Conservation (phyloP, 2,797 vertebrate genomes). For the Pristis pectinata region DNA sequence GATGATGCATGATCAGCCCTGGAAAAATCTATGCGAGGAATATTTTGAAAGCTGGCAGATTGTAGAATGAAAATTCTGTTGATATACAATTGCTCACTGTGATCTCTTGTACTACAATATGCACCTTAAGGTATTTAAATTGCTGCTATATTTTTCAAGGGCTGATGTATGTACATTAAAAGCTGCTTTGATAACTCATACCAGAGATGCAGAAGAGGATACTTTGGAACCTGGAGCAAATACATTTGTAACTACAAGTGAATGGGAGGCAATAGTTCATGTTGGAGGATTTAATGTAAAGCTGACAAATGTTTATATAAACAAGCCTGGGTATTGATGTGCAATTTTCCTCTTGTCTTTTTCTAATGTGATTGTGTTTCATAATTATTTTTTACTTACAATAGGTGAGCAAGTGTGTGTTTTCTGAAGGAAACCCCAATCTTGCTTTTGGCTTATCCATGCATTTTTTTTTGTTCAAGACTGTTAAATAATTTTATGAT, state of each 20-base stretch:
- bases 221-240: not conserved
- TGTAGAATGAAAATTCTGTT: conserved; percentile 21
- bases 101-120: conserved; percentile 28
- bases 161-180: conserved; percentile 20
- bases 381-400: conserved; percentile 35
- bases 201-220: not conserved
- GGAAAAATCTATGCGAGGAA: conserved; percentile 25
- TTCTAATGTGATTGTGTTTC: conserved; percentile 31
- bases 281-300: conserved; percentile 13
- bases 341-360: conserved; percentile 26
- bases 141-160: conserved; percentile 38
- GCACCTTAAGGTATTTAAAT: conserved; percentile 16
- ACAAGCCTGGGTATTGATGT: conserved; percentile 36
- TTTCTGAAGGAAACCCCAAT: not conserved
- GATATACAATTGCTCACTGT: conserved; percentile 23
- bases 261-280: conserved; percentile 2
- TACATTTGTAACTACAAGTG: not conserved
- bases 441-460: conserved; percentile 8
- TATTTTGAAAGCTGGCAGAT: conserved; percentile 4
- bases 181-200: conserved; percentile 28
- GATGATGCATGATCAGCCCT: conserved; percentile 34
- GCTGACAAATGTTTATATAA: conserved; percentile 2
- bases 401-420: conserved; percentile 31
- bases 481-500: conserved; percentile 26
- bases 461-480: conserved; percentile 19